Base-by-base conservation (phyloP, 2,888 invertebrate species). In the Venusia cambrica region DNA sequence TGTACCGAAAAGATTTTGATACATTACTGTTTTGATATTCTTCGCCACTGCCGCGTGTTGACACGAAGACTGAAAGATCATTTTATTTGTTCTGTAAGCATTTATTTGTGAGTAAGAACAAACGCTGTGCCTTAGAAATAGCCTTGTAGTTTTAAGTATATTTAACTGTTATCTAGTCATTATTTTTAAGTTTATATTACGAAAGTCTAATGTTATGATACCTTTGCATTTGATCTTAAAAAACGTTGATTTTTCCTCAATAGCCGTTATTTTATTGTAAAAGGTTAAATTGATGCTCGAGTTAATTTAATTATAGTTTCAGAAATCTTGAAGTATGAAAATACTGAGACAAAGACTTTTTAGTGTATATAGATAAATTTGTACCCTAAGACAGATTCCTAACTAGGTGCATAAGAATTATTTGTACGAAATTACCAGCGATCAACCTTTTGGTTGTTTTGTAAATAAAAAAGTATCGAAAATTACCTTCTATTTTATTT, bases 381-480 rank as follows among this genome's bases (percentile, higher is more conserved):
- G 81, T 55, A 84, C 81, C 77, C 51, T 85, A 85, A 79, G 72
- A 70, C 48, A 79, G 79, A 85, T 87, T 87, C 87, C 85, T 85
- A 87, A 80, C 80, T 46, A 48, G 44, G 8, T 18, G 13, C 81
- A 65, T 68, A 51, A 58, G 62, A 57, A 59, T 54, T 49, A 64
- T 62, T 38, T 45, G 35, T 51, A 55, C 48, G 48, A 45, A 26
- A 55, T 51, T 51, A 65, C 57, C 73, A 64, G 60, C 57, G 47
- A 51, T 57, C 61, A 57, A 54, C 62, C 54, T 22, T 17, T 54
- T 47, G 64, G 70, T 69, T 72, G 65, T 30, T 37, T 48, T 49
- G 44, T 51, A 51, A 53, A 54, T 54, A 49, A 49, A 54, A 25
- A n/a, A 32, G 39, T 30, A 26, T 25, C 9, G 29, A 30, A 24